Conservation (phyloP, 2,888 invertebrate species). For the Andrena camellia region DNA sequence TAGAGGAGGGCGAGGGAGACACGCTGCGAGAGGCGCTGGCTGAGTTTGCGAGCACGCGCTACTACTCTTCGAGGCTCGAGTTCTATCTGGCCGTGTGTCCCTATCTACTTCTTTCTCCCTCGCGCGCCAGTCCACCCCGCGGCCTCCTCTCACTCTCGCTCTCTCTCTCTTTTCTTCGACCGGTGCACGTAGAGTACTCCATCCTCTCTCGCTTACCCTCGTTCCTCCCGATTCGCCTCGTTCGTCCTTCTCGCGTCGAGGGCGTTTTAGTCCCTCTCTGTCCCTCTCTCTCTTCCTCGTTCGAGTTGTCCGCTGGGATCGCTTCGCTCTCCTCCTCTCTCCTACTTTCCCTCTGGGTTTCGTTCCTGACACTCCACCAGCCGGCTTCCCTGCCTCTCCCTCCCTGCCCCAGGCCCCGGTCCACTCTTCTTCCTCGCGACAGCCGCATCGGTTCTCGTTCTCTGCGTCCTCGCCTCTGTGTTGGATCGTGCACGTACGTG, state of each 20-base stretch:
- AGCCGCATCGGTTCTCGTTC: conserved; percentile 72
- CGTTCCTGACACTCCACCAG: conserved; percentile 72
- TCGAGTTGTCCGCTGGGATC: conserved; percentile 31
- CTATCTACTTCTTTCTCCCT: conserved; percentile 45
- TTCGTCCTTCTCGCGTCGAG: conserved; percentile 25
- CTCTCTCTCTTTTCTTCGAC: conserved; percentile 30
- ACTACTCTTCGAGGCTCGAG: conserved; percentile 72
- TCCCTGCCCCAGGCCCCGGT: conserved; percentile 8
- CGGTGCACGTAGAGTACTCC: conserved; percentile 42
- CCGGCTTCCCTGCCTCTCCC: conserved; percentile 27
- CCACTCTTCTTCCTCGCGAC: conserved; percentile 64
- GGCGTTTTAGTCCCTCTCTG: conserved; percentile 32
- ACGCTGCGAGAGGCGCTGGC: conserved; percentile 68
- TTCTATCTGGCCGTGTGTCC: conserved; percentile 71
- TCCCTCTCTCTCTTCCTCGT: conserved; percentile 33
- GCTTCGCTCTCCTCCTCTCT: conserved; percentile 7
- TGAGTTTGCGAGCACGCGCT: conserved; percentile 76
- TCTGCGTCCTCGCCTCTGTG: conserved; percentile 46
- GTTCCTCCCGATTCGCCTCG: conserved; percentile 59
- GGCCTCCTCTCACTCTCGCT: conserved; percentile 9
- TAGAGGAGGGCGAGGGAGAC: conserved; percentile 36
- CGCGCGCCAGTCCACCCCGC: conserved; percentile 9
- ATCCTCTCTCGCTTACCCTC: conserved; percentile 46
- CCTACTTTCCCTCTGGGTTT: conserved; percentile 31
- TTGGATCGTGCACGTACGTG: conserved; percentile 8